phyloP scores from a whole-genome alignment of 2,888 invertebrate species.

The Gastracanthus pulcherrimus region DNA sequence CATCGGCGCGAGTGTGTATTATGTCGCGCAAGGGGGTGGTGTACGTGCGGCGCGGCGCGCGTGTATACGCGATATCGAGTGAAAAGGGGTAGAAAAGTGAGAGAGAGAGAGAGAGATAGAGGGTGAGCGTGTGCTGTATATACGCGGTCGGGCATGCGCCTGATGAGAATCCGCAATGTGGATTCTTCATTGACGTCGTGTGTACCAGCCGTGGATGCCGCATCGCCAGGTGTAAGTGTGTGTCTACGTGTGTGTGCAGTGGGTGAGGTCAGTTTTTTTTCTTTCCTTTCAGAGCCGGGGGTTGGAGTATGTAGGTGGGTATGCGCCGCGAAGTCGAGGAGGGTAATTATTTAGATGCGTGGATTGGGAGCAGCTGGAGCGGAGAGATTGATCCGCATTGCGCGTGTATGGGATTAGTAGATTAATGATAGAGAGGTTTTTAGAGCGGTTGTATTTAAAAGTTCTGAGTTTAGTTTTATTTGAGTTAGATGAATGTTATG shows the following conservation, averaged over 20 bases:
- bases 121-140: not conserved
- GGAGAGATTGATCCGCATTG: too few species aligned
- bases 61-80: conserved; percentile 19
- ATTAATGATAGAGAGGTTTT: too few species aligned
- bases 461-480: too few species aligned
- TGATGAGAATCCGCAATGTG: not conserved
- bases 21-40: too few species aligned
- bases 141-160: conserved; percentile 42
- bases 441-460: too few species aligned
- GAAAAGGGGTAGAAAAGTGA: conserved; percentile 13
- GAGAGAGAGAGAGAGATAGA: not conserved
- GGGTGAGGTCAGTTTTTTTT: not conserved
- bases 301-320: not conserved
- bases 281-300: not conserved
- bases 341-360: too few species aligned
- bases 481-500: too few species aligned
- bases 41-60: not conserved
- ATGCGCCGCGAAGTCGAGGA: too few species aligned
- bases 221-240: too few species aligned
- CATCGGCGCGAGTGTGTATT: too few species aligned
- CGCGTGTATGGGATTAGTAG: too few species aligned
- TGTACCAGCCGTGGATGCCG: not conserved
- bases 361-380: too few species aligned
- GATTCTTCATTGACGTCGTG: conserved; percentile 13
- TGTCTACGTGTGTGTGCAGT: not conserved